Base-by-base conservation (phyloP, 1,140 invertebrate genomes). In the Zophobas morio region DNA sequence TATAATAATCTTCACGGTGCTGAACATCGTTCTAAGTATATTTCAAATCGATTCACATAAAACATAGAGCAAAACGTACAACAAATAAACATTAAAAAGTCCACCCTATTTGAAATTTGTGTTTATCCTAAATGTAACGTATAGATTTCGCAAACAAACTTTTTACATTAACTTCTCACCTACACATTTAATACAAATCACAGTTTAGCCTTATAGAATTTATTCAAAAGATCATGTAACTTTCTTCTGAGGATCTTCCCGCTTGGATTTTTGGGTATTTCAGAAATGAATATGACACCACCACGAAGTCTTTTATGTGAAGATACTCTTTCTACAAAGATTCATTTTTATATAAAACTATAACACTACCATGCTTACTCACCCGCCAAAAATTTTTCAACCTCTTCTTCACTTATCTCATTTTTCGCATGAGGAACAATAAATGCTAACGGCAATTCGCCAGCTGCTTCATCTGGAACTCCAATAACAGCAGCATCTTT, bases 401-500 rank as follows among this genome's bases (percentile, higher is more conserved):
- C 81, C 57, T 90, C 88, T 40, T 87, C 82, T 56, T 86, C 86
- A 1, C 87, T 89, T 34, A 90, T 80, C 34, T 84, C 79, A 36
- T 79, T 75, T 34, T 81, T 84, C 34, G 84, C 79, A 81, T 88
- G 83, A 78, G 86, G 89, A 1, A 94, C 93, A 47, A 94, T 86
- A 83, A 92, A 94, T 2, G 93, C 94, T 46, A 88, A 84, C 0
- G 93, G 92, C 34, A 92, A 85, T 87, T 96, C 94, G 2, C 93
- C 94, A 72, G 87, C 88, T 70, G 85, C 79, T 51, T 88, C 87
- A 84, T 94, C 88, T 3, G 92, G 90, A 6, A 92, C 81, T 20
- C 94, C 94, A 56, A 94, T 88, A 0, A 96, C 94, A 1, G 90
- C 94, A 5, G 88, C 92, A 79, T 96, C 94, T 77, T 87, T 86